Percentiles rank a stretch among this genome's conserved stretches.
phyloP scores from a whole-genome alignment of 2,888 invertebrate species.

The Agriotes lineatus region DNA sequence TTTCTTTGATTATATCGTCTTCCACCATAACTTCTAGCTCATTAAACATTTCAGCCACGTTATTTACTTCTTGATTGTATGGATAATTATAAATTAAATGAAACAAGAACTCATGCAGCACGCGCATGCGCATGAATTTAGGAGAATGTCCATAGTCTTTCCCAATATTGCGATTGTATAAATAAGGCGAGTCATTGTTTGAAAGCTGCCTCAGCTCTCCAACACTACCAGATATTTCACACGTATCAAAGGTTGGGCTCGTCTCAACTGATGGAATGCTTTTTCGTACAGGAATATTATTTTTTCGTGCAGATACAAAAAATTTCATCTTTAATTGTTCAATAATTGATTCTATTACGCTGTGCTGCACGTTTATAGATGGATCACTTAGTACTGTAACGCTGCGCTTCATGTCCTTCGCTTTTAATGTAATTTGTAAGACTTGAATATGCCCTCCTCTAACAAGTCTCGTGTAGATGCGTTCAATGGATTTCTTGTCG shows the following conservation, averaged over 20 bases:
- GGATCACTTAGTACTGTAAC: constrained; percentile 71
- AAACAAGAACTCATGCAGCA: constrained; percentile 77
- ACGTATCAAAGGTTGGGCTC: constrained; percentile 35
- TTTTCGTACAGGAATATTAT: constrained; percentile 15
- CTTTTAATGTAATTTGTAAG: constrained; percentile 67
- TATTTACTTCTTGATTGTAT: constrained; percentile 47
- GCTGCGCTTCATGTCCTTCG: constrained; percentile 64
- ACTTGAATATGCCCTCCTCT: constrained; percentile 71
- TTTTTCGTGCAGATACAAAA: constrained; percentile 55
- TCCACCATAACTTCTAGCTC: constrained; percentile 53
- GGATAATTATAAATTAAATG: constrained; percentile 73
- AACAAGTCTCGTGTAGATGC: constrained; percentile 72
- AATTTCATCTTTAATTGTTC: constrained; percentile 74
- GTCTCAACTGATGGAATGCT: constrained; percentile 44
- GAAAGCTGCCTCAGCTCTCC: constrained; percentile 48
- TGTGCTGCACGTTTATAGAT: constrained; percentile 65
- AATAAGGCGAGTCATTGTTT: constrained; percentile 23
- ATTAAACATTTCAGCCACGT: constrained; percentile 58
- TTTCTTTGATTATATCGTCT: constrained; percentile 64
- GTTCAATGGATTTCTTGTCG: constrained; percentile 75
- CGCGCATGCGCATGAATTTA: constrained; percentile 76
- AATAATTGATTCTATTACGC: constrained; percentile 70
- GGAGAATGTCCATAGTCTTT: constrained; percentile 70
- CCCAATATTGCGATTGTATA: constrained; percentile 58
- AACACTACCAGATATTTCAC: constrained; percentile 46